phyloP scores from a whole-genome alignment of 2,113 vertebrate species.

The Caracal caracal region DNA sequence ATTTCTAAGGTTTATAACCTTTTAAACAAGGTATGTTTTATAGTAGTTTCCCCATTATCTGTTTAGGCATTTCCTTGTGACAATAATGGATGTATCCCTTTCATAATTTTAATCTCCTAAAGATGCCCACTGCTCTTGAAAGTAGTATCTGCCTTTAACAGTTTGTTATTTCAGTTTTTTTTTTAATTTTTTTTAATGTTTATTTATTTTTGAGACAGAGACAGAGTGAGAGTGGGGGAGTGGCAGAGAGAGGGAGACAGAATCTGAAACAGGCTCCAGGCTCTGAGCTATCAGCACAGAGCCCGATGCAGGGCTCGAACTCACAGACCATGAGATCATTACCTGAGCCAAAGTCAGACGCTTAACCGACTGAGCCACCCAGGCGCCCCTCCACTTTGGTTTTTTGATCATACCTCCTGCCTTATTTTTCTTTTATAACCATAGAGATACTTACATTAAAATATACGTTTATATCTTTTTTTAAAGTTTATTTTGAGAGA shows the following conservation, averaged over 20 bases:
- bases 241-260: too few relatives aligned
- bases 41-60: not conserved
- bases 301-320: too few relatives aligned
- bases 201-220: too few relatives aligned
- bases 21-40: not conserved
- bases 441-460: not conserved
- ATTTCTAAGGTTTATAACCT: not conserved
- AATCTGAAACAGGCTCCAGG: too few relatives aligned
- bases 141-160: not conserved
- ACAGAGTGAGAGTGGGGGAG: too few relatives aligned
- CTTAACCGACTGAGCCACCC: too few relatives aligned
- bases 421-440: not conserved
- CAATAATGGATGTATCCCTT: not conserved
- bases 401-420: not conserved
- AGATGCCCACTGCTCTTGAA: not conserved
- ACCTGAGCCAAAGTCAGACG: too few relatives aligned
- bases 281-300: too few relatives aligned
- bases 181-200: too few relatives aligned
- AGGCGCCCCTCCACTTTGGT: not conserved
- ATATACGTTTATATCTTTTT: not conserved
- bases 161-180: not conserved
- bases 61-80: not conserved
- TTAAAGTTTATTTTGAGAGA: too few relatives aligned
- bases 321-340: too few relatives aligned
- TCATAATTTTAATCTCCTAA: not conserved